A percentile compares a stretch with the other conserved stretches of the same genome.
Evolutionary conservation across 2,888 invertebrate species (phyloP).

Genomic region (Tetanocera ferruginea): DNA sequence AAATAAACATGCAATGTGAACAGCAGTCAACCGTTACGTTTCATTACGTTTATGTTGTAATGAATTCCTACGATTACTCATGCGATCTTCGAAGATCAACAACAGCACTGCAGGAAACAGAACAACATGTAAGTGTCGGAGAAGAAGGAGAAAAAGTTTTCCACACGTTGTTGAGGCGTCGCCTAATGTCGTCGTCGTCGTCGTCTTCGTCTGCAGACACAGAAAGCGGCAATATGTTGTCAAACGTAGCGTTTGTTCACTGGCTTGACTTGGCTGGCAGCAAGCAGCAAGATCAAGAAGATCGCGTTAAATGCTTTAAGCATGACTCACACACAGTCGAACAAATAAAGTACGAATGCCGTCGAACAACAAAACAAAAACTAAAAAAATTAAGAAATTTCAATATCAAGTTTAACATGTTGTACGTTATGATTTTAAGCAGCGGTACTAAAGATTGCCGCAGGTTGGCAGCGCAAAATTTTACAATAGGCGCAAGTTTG

Average conservation of each 20-base stretch:
- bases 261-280: not conserved
- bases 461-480: no score
- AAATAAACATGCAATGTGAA: slow-evolving; percentile 10
- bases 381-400: not conserved
- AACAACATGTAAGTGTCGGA: not conserved
- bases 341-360: not conserved
- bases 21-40: slow-evolving; percentile 4
- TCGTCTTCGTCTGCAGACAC: not conserved
- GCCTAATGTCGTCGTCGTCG: not conserved
- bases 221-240: not conserved
- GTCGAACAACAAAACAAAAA: not conserved
- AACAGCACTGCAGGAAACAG: not conserved
- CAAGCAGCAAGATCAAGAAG: slow-evolving; percentile 19
- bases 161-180: slow-evolving; percentile 3
- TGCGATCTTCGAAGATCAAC: slow-evolving; percentile 14
- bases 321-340: slow-evolving; percentile 20
- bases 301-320: slow-evolving; percentile 24
- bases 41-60: slow-evolving; percentile 20
- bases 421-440: no score
- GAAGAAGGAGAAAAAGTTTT: not conserved
- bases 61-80: slow-evolving; percentile 28
- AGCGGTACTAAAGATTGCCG: no score
- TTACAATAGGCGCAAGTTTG: not conserved
- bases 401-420: no score
- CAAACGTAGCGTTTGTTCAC: not conserved